These are phyloP conservation scores for Anguilla obscura DNA, from an alignment of 2,797 vertebrate species.

Conservation along the genomic window DNA sequence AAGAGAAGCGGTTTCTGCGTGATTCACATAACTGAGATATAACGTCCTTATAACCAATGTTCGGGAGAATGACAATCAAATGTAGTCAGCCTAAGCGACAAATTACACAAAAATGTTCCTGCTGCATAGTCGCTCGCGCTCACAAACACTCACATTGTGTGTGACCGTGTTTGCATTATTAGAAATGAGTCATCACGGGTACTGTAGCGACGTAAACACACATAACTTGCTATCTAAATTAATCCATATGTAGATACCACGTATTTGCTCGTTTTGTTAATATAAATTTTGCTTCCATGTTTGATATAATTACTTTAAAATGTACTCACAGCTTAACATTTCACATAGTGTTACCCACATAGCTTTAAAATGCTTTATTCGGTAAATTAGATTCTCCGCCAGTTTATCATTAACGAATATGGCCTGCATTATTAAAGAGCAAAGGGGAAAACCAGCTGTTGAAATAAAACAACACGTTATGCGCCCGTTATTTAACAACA, in stretches of 20 bases:
- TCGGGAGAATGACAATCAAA: not conserved
- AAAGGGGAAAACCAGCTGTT: not conserved
- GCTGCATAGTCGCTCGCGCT: not conserved
- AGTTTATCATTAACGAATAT: conserved; percentile 31
- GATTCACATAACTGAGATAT: not conserved
- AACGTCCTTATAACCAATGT: not conserved
- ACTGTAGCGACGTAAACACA: not conserved
- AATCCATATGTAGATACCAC: not conserved
- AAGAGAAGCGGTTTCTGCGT: not conserved
- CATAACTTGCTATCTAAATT: not conserved
- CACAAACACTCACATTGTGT: no score
- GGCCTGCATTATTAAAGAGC: conserved; percentile 15
- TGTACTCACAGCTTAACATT: not conserved
- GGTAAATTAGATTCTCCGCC: not conserved
- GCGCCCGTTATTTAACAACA: not conserved
- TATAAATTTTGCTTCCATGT: not conserved
- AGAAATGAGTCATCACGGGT: not conserved
- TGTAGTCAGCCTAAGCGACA: not conserved
- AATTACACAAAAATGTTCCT: not conserved
- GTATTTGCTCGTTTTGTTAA: not conserved
- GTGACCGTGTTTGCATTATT: not conserved
- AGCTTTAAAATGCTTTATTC: not conserved
- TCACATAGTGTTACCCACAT: not conserved
- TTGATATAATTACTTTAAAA: not conserved
- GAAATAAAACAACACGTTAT: not conserved